These are phyloP conservation scores for Oreocharis arfaki DNA, from an alignment of 2,113 vertebrate genomes.

Conservation along the genomic window DNA sequence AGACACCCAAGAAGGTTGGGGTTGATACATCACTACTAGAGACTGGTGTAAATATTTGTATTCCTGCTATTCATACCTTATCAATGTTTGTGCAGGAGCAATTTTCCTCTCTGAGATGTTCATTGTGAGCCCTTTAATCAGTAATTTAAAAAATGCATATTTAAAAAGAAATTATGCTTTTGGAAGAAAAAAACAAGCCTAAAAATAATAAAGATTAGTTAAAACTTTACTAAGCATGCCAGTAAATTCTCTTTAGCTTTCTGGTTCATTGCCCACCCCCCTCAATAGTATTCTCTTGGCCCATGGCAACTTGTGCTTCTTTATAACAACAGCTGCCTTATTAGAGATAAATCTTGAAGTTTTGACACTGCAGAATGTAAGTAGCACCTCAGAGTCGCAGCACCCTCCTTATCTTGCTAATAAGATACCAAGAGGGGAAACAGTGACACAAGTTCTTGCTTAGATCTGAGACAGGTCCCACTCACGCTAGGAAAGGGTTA, in stretches of 20 bases:
- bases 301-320: background rate
- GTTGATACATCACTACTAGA: background rate
- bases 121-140: background rate
- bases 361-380: background rate
- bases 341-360: background rate
- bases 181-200: background rate
- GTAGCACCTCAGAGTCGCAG: background rate
- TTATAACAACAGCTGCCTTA: background rate
- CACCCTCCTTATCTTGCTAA: background rate
- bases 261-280: background rate
- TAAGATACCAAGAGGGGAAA: background rate
- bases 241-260: background rate
- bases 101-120: background rate
- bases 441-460: background rate
- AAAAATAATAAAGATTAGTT: background rate
- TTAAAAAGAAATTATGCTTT: background rate
- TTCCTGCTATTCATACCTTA: background rate
- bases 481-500: background rate
- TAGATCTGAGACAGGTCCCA: background rate
- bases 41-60: background rate
- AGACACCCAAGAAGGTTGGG: background rate
- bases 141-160: background rate
- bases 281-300: background rate
- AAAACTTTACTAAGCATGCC: background rate
- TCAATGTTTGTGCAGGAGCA: background rate